Evolutionary conservation across 2,113 vertebrate species (phyloP), one percentile per base, ranked within the genome.

Genomic region (Protobothrops mucrosquamatus): DNA sequence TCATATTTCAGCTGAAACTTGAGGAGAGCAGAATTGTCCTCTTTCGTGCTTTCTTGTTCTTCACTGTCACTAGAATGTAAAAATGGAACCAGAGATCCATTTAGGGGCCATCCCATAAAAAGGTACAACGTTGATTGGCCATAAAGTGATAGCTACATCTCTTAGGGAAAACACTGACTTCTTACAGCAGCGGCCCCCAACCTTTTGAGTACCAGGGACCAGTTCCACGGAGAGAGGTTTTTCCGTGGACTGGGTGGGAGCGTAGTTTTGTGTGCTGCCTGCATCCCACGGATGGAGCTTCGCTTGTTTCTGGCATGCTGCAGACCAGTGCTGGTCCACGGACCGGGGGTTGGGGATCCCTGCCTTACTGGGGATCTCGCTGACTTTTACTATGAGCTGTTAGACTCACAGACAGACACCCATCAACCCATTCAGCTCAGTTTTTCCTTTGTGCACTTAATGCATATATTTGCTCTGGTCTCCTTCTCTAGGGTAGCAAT

Each of bases 1-100:
- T 99, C 98, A 0, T 99, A 99, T 85, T 97, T 99, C 61, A 99
- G 97, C 59, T 97, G 98, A 48, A 98, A 97, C 61, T 96, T 96
- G 91, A 99, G 97, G 88, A 98, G 96, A 54, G 97, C 98, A 0
- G 39, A 87, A 94, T 99, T 99, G 97, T 99, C 98, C 0, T 97
- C 98, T 26, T 97, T 98, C 93, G 97, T 98, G 95, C 46, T 97
- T 85, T 97, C 97, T 57, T 96, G 95, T 95, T 96, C 99, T 0
- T 98, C 97, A 0, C 99, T 99, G 93, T 99, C 98, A 69, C 99
- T 99, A 96, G 2, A 94, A 93, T 0, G 9, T 81, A 18, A 34
- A 91, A 81, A 95, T 90, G 0, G 0, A 22, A 48, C 15, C 26
- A 8, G 20, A 91, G 39, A 0, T 2, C 46, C 0, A 3, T 54